Conservation (phyloP, 2,888 invertebrate genomes). For the Rhagonycha fulva region DNA sequence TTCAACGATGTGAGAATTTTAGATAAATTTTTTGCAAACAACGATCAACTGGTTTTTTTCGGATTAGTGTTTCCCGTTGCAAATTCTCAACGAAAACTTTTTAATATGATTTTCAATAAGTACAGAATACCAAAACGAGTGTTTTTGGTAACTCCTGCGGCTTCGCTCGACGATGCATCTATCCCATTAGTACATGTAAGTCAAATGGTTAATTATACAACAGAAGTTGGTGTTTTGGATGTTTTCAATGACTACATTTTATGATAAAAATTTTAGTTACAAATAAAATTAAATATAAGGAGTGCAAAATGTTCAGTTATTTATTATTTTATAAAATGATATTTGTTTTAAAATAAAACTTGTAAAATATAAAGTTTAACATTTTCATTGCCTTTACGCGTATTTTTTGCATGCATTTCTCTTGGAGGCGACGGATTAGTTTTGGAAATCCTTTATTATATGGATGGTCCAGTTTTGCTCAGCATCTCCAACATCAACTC, state of each 20-base stretch:
- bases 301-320: too few species aligned
- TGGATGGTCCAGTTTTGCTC: too few species aligned
- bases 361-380: too few species aligned
- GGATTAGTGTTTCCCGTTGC: background rate
- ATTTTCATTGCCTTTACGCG: too few species aligned
- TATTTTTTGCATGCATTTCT: too few species aligned
- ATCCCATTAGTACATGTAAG: background rate
- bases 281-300: background rate
- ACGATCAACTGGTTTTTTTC: background rate
- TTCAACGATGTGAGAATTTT: background rate
- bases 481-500: too few species aligned
- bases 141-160: background rate
- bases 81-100: background rate
- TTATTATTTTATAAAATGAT: too few species aligned
- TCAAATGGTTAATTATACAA: background rate
- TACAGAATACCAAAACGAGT: background rate
- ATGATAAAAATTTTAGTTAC: background rate
- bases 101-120: background rate
- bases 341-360: too few species aligned
- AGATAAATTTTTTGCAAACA: background rate
- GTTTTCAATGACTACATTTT: slow-evolving; percentile 3
- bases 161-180: background rate
- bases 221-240: background rate
- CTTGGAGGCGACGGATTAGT: too few species aligned
- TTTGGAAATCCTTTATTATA: too few species aligned